Evolutionary conservation across 2,113 vertebrate genomes (phyloP).

Genomic region (Xiphophorus maculatus): DNA sequence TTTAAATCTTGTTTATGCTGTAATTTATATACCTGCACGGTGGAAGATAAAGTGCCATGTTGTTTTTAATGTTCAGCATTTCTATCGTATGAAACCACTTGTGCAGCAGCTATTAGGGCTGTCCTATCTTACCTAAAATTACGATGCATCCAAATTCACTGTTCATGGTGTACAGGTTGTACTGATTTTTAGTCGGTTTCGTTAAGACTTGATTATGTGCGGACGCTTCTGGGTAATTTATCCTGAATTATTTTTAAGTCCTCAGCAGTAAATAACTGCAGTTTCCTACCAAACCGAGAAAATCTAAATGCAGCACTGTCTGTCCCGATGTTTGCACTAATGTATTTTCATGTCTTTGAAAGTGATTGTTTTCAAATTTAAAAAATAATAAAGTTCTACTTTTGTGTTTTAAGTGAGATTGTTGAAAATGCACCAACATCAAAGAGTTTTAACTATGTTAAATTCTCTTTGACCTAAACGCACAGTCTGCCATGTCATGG

Average conservation of each 20-base stretch:
- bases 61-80: slow-evolving; percentile 26
- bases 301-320: slow-evolving; percentile 18
- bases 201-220: slow-evolving; percentile 2
- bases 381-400: slow-evolving; percentile 18
- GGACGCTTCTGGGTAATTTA: slow-evolving; percentile 15
- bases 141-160: slow-evolving; percentile 8
- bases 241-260: slow-evolving; percentile 28
- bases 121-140: neutral
- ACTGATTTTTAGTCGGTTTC: neutral
- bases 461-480: too few species aligned
- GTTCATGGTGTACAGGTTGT: slow-evolving; percentile 11
- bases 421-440: neutral
- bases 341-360: slow-evolving; percentile 63
- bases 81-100: slow-evolving; percentile 35
- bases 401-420: neutral
- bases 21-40: slow-evolving; percentile 34
- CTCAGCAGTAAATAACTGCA: slow-evolving; percentile 22
- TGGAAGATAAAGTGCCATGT: slow-evolving; percentile 62
- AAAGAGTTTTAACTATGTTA: too few species aligned
- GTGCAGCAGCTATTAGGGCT: slow-evolving; percentile 13
- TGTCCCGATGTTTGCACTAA: slow-evolving; percentile 60
- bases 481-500: too few species aligned
- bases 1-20: slow-evolving; percentile 27
- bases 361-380: slow-evolving; percentile 65
- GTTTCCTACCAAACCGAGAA: slow-evolving; percentile 23